phyloP scores from a whole-genome alignment of 2,113 vertebrate genomes.

The Polyodon spathula region DNA sequence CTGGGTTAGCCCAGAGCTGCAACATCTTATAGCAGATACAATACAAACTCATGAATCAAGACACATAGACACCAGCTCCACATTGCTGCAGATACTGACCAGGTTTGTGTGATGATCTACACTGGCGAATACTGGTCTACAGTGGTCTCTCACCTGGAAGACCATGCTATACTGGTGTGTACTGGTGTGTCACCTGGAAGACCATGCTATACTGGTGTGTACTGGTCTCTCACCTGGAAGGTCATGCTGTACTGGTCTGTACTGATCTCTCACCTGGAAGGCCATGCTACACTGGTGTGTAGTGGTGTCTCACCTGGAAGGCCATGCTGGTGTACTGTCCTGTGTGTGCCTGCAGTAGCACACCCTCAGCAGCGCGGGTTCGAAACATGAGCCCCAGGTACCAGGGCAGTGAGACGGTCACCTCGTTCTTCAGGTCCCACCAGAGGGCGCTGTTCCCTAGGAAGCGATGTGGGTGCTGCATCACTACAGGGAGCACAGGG shows the following conservation, averaged over 20 bases:
- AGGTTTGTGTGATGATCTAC: too few relatives aligned
- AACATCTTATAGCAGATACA: too few relatives aligned
- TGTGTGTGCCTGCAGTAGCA: constrained; percentile 82
- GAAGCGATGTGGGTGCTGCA: constrained; percentile 86
- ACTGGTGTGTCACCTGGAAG: too few relatives aligned
- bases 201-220: too few relatives aligned
- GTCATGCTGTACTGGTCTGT: background rate
- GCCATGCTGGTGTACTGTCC: constrained; percentile 82
- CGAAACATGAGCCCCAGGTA: constrained; percentile 88
- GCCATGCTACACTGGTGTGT: background rate
- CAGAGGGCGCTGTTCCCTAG: constrained; percentile 78
- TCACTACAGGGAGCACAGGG: constrained; percentile 59
- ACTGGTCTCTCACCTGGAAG: too few relatives aligned
- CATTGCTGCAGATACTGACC: too few relatives aligned
- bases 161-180: too few relatives aligned
- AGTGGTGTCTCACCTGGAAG: constrained; percentile 67
- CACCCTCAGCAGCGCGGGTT: constrained; percentile 69
- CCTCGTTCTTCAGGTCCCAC: constrained; percentile 89
- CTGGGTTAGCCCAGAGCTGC: too few relatives aligned
- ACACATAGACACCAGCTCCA: too few relatives aligned
- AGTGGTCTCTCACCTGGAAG: too few relatives aligned
- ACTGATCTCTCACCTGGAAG: background rate
- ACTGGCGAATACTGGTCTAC: too few relatives aligned
- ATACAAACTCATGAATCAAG: too few relatives aligned
- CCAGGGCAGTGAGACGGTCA: constrained; percentile 86